These are phyloP conservation scores for Spheniscus mendiculus DNA, from an alignment of 2,113 vertebrate species.

Conservation along the genomic window DNA sequence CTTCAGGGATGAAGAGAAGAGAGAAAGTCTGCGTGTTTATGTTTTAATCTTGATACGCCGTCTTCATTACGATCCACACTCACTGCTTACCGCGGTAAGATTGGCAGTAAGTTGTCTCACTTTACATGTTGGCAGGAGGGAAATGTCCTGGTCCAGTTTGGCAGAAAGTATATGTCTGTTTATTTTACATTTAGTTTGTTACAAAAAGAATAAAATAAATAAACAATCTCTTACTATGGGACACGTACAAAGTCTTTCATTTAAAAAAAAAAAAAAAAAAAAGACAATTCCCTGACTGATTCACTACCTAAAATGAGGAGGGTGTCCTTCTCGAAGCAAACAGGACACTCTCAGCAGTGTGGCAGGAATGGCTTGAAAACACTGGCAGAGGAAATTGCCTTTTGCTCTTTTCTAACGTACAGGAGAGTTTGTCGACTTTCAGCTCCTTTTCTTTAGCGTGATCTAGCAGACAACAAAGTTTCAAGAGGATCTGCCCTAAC, in stretches of 20 bases:
- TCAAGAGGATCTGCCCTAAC: background rate
- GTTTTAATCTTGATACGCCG: background rate
- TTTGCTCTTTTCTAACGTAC: background rate
- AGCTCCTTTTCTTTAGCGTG: background rate
- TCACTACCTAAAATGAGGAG: background rate
- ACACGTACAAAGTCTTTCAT: background rate
- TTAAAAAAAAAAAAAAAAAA: background rate
- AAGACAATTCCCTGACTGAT: background rate
- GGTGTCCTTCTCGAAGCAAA: background rate
- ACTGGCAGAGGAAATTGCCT: background rate
- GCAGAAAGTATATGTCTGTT: background rate
- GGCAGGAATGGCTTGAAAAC: background rate
- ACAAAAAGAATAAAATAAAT: background rate
- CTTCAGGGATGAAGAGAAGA: background rate
- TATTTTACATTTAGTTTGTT: background rate
- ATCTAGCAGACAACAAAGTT: background rate
- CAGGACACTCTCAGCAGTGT: background rate
- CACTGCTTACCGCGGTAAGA: background rate
- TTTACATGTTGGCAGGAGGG: background rate
- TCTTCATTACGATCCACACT: background rate
- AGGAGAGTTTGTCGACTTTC: background rate
- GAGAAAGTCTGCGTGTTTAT: background rate
- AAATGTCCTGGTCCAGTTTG: rapidly evolving
- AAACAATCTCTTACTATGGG: background rate
- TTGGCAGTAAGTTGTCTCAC: background rate